A percentile compares a stretch with the other conserved stretches of the same genome.
Evolutionary conservation across 2,113 vertebrate genomes (phyloP).

Genomic region (Oncorhynchus tshawytscha): DNA sequence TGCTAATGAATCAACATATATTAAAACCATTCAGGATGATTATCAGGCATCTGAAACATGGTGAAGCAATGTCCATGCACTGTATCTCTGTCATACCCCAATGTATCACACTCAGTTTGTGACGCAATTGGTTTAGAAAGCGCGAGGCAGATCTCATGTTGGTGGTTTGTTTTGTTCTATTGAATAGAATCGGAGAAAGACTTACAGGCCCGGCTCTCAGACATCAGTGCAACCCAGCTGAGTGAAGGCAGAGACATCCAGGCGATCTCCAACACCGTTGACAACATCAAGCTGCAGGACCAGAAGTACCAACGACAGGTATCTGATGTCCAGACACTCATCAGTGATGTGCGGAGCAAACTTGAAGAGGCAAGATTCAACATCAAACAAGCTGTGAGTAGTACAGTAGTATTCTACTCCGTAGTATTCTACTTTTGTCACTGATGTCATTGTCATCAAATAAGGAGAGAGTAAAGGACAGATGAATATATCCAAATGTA

Average conservation of each 20-base stretch:
- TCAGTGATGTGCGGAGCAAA: slow-evolving; percentile 67
- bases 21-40: neutral
- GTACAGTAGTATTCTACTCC: neutral
- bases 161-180: neutral
- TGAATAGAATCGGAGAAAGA: slow-evolving; percentile 67
- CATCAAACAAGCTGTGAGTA: slow-evolving; percentile 70
- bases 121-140: too few relatives aligned
- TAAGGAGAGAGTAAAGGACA: neutral
- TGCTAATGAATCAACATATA: too few relatives aligned
- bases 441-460: accelerated
- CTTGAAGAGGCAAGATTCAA: slow-evolving; percentile 64
- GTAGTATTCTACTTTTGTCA: neutral
- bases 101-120: neutral
- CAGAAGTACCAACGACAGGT: slow-evolving; percentile 65
- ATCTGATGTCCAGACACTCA: slow-evolving; percentile 62
- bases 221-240: slow-evolving; percentile 65
- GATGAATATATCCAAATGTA: too few relatives aligned
- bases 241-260: slow-evolving; percentile 64
- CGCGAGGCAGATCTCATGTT: too few relatives aligned
- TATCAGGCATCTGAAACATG: too few relatives aligned
- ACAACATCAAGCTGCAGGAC: slow-evolving; percentile 51
- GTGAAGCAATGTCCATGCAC: neutral
- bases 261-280: slow-evolving; percentile 42
- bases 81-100: neutral
- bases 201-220: slow-evolving; percentile 70